Conservation (phyloP, 2,797 vertebrate genomes). For the Manis pentadactyla region DNA sequence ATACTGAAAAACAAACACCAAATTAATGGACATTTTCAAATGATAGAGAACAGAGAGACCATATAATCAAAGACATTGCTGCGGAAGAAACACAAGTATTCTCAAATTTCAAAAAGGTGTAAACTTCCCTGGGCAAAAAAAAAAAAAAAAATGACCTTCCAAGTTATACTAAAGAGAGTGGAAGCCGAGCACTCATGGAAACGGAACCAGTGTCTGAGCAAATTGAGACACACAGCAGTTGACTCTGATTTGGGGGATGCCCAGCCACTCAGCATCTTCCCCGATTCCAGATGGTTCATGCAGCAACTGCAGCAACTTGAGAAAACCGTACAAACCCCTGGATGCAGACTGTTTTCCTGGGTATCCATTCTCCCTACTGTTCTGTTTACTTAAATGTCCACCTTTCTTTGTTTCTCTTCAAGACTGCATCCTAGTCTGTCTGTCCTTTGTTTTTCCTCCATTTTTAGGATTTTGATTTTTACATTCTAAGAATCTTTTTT, state of each 20-base stretch:
- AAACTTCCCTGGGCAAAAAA: not conserved
- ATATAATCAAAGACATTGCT: conserved; percentile 44
- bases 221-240: not conserved
- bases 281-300: not conserved
- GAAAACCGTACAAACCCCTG: not conserved
- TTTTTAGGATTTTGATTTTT: not conserved
- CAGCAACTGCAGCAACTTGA: not conserved
- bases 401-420: not conserved
- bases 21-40: conserved; percentile 77
- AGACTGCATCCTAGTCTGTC: not conserved
- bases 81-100: not conserved
- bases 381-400: not conserved
- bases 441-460: not conserved
- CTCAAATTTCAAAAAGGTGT: not conserved
- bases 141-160: not conserved
- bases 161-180: not conserved
- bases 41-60: not conserved
- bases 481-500: not conserved
- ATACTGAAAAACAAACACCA: conserved; percentile 93
- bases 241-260: not conserved
- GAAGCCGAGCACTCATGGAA: not conserved
- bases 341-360: not conserved
- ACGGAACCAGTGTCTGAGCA: not conserved
- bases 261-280: not conserved
- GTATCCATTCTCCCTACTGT: not conserved